Base-by-base conservation (phyloP, 2,888 invertebrate species). In the Neoaliturus tenellus region DNA sequence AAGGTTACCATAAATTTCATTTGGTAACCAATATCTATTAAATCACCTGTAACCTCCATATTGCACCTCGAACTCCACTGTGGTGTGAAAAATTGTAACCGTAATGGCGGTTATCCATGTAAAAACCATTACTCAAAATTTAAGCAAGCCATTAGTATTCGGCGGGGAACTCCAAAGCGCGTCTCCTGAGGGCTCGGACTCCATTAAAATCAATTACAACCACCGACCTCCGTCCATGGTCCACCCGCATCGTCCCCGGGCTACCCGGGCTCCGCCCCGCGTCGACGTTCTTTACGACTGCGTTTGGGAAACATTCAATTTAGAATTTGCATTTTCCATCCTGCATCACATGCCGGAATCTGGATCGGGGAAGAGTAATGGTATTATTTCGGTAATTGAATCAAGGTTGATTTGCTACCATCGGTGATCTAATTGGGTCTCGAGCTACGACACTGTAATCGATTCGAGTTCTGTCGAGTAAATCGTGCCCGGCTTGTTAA, bases 281-380 rank as follows among this genome's bases (percentile, higher is more conserved):
- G 28, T 14, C 62, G 14, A 58, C 28, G 62, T 62, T 17, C 69
- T 69, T 69, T 69, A 69, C 69, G 69, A 69, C 69, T 69, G 69
- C 69, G 39, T 69, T 69, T 69, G 69, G 69, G 69, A 39, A 67
- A 67, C n/a, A 69, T 69, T 69, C 69, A 69, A 69, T 69, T 69
- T 69, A 69, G 23, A 69, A 69, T 69, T 69, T 69, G 69, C 69
- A 69, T 69, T 69, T 69, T 69, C 69, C 5, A 69, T 69, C n/a
- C n/a, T 35, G 69, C 69, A 69, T 69, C 20, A 23, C 39, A 1
- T 31, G 69, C 39, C 35, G 39, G 39, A 35, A 69, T 69, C 69
- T n/a, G 39, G 35, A 20, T 1, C 39, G 23, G 69, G 69, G 17
- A 62, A 62, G 62, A 69, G 35, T 39, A 69, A 69, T 69, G 69